Evolutionary conservation across 2,113 vertebrate species (phyloP).

Genomic region (Ibidorhyncha struthersii): DNA sequence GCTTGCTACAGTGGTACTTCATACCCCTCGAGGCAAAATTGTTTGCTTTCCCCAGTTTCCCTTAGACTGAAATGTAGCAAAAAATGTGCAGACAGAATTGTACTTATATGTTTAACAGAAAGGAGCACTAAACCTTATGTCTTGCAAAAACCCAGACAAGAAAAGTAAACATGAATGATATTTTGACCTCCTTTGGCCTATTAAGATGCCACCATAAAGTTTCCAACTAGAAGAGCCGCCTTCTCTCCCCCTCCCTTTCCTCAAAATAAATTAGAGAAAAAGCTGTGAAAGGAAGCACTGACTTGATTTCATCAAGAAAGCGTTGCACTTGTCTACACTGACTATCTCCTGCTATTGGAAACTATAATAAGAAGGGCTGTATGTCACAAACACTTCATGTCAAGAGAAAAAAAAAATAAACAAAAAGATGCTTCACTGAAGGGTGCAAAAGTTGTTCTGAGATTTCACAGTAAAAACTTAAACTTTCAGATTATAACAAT

Average conservation of each 20-base stretch:
- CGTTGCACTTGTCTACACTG: neutral
- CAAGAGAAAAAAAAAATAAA: neutral
- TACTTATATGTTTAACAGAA: neutral
- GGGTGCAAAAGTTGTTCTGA: neutral
- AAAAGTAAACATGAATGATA: neutral
- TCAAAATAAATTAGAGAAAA: neutral
- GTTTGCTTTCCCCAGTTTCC: neutral
- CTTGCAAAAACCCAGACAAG: neutral
- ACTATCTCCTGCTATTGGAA: neutral
- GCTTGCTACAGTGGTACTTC: neutral
- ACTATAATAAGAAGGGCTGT: neutral
- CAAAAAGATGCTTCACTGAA: neutral
- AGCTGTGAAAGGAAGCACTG: neutral
- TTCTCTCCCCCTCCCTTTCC: neutral
- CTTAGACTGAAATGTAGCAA: neutral
- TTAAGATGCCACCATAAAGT: neutral
- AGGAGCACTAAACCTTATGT: neutral
- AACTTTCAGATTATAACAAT: neutral
- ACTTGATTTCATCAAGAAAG: neutral
- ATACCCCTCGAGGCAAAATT: neutral
- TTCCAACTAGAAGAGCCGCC: neutral
- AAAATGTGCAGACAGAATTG: neutral
- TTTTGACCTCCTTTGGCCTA: neutral
- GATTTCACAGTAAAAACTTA: neutral
- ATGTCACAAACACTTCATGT: neutral